These are phyloP conservation scores for Lycocorax pyrrhopterus DNA, from an alignment of 2,113 vertebrate genomes.

Conservation along the genomic window DNA sequence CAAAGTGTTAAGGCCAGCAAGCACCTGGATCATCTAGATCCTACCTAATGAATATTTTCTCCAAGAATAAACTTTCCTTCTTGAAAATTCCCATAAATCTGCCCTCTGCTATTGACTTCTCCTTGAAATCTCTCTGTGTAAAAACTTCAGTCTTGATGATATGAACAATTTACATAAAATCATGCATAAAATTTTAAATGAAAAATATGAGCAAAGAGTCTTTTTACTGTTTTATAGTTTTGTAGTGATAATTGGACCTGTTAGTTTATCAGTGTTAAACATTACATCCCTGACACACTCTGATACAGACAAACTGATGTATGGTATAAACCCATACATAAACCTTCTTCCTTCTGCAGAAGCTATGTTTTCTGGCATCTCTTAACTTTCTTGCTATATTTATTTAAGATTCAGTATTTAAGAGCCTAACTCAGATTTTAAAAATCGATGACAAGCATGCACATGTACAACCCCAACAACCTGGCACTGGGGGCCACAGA, in stretches of 20 bases:
- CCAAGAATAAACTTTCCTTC: not conserved
- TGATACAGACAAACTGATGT: not conserved
- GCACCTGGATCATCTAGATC: not conserved
- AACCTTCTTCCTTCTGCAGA: not conserved
- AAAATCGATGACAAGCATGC: not conserved
- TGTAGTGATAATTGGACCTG: not conserved
- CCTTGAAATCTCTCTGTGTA: not conserved
- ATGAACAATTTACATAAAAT: not conserved
- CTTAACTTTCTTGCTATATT: not conserved
- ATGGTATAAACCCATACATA: not conserved
- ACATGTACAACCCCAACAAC: fast-evolving
- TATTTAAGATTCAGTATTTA: not conserved
- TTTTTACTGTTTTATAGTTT: not conserved
- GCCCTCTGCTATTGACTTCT: not conserved
- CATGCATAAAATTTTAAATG: not conserved
- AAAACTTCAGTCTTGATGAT: not conserved
- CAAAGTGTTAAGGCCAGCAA: not conserved
- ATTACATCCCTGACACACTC: not conserved
- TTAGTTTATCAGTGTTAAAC: not conserved
- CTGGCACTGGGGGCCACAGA: not conserved
- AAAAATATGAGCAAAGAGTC: not conserved
- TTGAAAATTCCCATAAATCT: not conserved
- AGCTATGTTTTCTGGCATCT: not conserved
- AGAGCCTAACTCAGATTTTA: not conserved
- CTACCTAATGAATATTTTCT: not conserved